A percentile compares a stretch with the other conserved stretches of the same genome.
phyloP scores from a whole-genome alignment of 2,888 invertebrate species.

The Sinelater perroti region DNA sequence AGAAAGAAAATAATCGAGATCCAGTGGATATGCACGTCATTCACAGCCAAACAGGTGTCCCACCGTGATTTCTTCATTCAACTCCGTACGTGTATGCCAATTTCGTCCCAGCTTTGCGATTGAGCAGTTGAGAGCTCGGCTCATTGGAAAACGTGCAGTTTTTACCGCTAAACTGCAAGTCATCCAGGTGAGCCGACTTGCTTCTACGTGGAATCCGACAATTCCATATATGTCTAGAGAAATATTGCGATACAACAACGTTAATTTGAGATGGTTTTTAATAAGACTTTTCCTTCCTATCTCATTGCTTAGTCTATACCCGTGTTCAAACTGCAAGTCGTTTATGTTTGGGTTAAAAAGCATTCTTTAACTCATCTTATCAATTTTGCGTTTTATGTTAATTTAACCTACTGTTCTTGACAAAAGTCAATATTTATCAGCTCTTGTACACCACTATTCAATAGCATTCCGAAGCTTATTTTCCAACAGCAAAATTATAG shows the following conservation, averaged over 20 bases:
- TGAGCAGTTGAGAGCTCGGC: slow-evolving; percentile 74
- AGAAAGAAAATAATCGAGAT: slow-evolving; percentile 98
- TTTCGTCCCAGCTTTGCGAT: slow-evolving; percentile 77
- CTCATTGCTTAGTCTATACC: slow-evolving; percentile 89
- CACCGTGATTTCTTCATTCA: slow-evolving; percentile 96
- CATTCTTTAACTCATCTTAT: too few species aligned
- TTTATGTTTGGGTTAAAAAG: slow-evolving; percentile 75
- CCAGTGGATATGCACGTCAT: slow-evolving; percentile 99
- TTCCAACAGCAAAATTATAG: too few species aligned
- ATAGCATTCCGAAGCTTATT: too few species aligned
- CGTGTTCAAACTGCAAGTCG: slow-evolving; percentile 89
- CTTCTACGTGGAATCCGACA: slow-evolving; percentile 96
- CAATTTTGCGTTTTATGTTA: too few species aligned
- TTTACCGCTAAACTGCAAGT: slow-evolving; percentile 73
- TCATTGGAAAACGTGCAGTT: slow-evolving; percentile 72
- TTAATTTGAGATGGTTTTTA: slow-evolving; percentile 93
- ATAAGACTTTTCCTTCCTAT: slow-evolving; percentile 81
- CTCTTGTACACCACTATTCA: too few species aligned
- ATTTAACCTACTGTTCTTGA: too few species aligned
- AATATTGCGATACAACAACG: slow-evolving; percentile 90
- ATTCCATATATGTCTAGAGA: slow-evolving; percentile 88
- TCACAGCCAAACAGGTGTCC: slow-evolving; percentile 97
- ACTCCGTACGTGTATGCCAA: slow-evolving; percentile 94
- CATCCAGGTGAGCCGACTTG: slow-evolving; percentile 79
- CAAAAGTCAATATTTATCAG: too few species aligned